Base-by-base conservation (phyloP, 2,113 vertebrate species). In the Eupsittula cactorum region DNA sequence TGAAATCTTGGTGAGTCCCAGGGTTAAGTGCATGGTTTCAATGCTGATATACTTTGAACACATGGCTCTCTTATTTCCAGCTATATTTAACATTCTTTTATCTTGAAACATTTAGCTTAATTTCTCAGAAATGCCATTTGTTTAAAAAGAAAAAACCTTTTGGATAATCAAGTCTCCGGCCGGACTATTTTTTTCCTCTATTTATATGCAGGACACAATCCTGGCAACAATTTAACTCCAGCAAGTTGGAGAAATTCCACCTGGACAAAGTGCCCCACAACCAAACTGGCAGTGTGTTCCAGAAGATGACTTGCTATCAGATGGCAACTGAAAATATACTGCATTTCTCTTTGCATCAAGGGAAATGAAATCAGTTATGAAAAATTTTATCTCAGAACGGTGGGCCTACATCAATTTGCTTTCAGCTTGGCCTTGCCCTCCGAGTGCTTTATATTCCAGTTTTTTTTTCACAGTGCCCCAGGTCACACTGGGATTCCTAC, bases 21-120 rank as follows among this genome's bases (percentile, higher is more conserved):
- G 88, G 80, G 76, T 88, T 95, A 94, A 95, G 73, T 90, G 88
- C 80, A 86, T 11, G 28, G 73, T 95, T 96, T 94, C 80, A 93
- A 93, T 85, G 78, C n/a, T 77, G 81, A 85, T 94, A 79, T 0
- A 10, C 41, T 86, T 92, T 55, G 77, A 94, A 94, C 95, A 95
- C 95, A 94, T 92, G 86, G 93, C 70, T 93, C 24, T 95, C 92
- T 94, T 92, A 96, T 65, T 96, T 95, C 95, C 76, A 93, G 92
- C 77, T 93, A 91, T 87, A 96, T 96, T 95, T 97, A 94, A 92
- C 86, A 69, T 93, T 91, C 88, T 94, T 96, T 95, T 96, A 90
- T 94, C 93, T 94, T 84, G 87, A 97, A 96, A 71, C 42, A 88
- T 96, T 97, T 96, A 77, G 55, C 69, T 75, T 39, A 71, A 79